Conservation (phyloP, 1,140 invertebrate genomes). For the Amyelois transitella region DNA sequence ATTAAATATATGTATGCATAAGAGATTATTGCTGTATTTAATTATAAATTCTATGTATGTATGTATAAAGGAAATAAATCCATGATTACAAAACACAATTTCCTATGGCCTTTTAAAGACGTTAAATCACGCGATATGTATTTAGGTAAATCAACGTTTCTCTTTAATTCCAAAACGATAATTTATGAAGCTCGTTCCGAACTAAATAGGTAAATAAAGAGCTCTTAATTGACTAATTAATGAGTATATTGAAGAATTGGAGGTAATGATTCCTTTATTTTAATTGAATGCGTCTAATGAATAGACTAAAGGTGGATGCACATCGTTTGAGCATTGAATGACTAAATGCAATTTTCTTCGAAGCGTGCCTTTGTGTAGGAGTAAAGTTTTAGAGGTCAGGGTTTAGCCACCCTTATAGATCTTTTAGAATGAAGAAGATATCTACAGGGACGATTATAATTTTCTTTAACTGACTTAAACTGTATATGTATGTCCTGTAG, state of each 20-base stretch:
- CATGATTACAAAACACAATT: neutral
- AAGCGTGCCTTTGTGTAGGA: no score
- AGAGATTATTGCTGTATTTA: no score
- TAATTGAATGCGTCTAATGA: slow-evolving; percentile 19
- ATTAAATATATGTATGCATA: no score
- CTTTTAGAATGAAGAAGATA: no score
- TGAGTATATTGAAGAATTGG: slow-evolving; percentile 35
- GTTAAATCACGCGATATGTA: neutral
- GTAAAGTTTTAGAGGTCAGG: no score
- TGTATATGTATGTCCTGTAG: no score
- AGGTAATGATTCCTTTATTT: slow-evolving; percentile 40
- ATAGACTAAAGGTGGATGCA: neutral
- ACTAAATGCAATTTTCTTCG: neutral
- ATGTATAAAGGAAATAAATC: no score
- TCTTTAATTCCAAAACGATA: slow-evolving; percentile 30
- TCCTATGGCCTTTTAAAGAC: neutral
- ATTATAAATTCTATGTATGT: no score
- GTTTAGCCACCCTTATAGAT: no score
- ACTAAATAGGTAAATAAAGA: slow-evolving; percentile 35
- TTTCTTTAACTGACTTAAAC: no score
- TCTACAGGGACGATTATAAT: no score
- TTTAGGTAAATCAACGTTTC: neutral
- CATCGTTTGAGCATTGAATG: neutral
- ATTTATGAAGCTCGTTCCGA: neutral
- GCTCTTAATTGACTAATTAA: slow-evolving; percentile 58